These are phyloP conservation scores for Macrotrachela quadricornifera DNA, from an alignment of 1,140 invertebrate species.

Conservation along the genomic window DNA sequence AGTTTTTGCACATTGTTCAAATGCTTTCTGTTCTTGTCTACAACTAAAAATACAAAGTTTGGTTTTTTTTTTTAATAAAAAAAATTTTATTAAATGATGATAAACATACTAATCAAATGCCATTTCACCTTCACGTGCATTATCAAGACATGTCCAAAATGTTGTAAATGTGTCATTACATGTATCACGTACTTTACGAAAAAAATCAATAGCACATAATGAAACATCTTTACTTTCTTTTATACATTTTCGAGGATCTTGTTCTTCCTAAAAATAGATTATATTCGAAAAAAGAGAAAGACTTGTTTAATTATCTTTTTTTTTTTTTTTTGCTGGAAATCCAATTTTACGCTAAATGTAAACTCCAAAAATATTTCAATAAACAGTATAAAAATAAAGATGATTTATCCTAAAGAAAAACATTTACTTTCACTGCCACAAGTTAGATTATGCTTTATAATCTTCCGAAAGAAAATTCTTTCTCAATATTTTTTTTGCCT, in stretches of 20 bases:
- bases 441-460: no score
- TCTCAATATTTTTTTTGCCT: no score
- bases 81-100: background rate
- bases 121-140: conserved; percentile 5
- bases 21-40: background rate
- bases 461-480: no score
- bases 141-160: conserved; percentile 8
- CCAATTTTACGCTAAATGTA: no score
- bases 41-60: background rate
- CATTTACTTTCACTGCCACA: no score
- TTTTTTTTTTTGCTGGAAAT: no score
- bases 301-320: background rate
- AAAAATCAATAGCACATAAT: conserved; percentile 5
- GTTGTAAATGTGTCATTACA: conserved; percentile 2
- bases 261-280: conserved; percentile 4
- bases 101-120: conserved; percentile 2
- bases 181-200: conserved; percentile 2
- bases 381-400: no score
- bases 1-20: conserved; percentile 5
- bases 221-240: background rate
- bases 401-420: no score
- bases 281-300: conserved; percentile 3
- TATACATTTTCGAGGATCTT: conserved; percentile 8
- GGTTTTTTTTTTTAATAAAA: background rate
- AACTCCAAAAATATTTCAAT: no score